phyloP scores from a whole-genome alignment of 2,888 invertebrate genomes.

The Caenorhabditis sp. region DNA sequence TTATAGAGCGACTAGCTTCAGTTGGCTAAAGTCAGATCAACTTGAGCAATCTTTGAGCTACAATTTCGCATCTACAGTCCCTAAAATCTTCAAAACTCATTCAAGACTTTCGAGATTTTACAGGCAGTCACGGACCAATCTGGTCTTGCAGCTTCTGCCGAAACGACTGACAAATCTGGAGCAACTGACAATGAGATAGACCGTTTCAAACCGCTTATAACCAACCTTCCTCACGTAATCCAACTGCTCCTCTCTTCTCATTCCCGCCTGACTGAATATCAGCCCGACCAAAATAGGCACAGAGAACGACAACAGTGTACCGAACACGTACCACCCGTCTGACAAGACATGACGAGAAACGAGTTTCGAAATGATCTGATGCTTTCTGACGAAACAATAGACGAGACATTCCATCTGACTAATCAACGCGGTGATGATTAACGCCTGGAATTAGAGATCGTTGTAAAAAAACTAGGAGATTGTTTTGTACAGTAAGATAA shows the following conservation, averaged over 20 bases:
- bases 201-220: too few species aligned
- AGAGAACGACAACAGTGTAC: not conserved
- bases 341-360: constrained; percentile 4
- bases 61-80: too few species aligned
- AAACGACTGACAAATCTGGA: too few species aligned
- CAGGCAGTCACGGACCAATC: too few species aligned
- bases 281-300: not conserved
- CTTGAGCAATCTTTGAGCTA: too few species aligned
- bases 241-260: constrained; percentile 22
- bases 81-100: too few species aligned
- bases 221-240: constrained; percentile 26
- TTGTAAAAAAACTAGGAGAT: too few species aligned
- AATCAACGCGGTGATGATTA: constrained; percentile 1
- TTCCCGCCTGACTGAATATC: constrained; percentile 18
- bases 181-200: too few species aligned
- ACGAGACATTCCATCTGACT: constrained; percentile 33
- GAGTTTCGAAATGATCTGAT: constrained; percentile 35
- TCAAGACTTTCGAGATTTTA: too few species aligned
- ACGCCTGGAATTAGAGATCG: constrained; percentile 1
- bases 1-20: too few species aligned
- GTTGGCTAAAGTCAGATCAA: too few species aligned
- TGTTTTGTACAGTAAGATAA: not conserved
- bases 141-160: too few species aligned
- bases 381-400: constrained; percentile 42
- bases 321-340: constrained; percentile 10